Percentiles rank a stretch among this genome's conserved stretches.
phyloP scores from a whole-genome alignment of 2,888 invertebrate genomes.

The Xanthia icteritia region DNA sequence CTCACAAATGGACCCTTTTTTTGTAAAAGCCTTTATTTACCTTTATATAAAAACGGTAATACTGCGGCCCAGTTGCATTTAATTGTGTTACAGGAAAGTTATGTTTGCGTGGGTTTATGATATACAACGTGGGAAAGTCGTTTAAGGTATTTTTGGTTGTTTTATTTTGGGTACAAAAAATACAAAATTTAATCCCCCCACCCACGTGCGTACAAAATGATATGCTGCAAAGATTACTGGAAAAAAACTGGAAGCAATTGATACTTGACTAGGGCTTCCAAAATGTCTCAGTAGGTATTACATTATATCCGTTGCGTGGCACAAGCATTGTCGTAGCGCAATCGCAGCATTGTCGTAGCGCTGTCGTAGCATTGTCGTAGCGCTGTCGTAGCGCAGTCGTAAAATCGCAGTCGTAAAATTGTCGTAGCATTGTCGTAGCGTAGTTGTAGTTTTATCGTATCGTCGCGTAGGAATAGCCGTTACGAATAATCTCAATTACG shows the following conservation, averaged over 20 bases:
- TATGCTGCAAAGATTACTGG: background rate
- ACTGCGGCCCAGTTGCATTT: conserved; percentile 44
- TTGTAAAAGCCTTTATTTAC: conserved; percentile 54
- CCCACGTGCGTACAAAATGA: background rate
- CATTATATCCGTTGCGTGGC: background rate
- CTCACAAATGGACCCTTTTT: conserved; percentile 52
- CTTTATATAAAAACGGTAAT: conserved; percentile 21
- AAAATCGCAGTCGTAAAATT: no score
- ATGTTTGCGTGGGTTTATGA: conserved; percentile 42
- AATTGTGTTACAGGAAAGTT: conserved; percentile 42
- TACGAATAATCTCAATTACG: conserved; percentile 6
- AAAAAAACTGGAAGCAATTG: background rate
- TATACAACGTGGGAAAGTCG: conserved; percentile 9
- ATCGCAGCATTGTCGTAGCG: background rate
- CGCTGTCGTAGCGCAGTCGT: background rate
- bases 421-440: no score
- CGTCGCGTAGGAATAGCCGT: background rate
- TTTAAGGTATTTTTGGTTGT: conserved; percentile 1
- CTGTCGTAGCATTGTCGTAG: background rate
- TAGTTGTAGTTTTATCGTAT: background rate
- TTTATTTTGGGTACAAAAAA: conserved; percentile 18
- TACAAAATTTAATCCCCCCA: background rate
- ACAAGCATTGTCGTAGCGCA: background rate
- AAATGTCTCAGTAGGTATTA: background rate
- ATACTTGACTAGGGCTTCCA: background rate